These are phyloP conservation scores for Notiomystis cincta DNA, from an alignment of 2,113 vertebrate species.

Conservation along the genomic window DNA sequence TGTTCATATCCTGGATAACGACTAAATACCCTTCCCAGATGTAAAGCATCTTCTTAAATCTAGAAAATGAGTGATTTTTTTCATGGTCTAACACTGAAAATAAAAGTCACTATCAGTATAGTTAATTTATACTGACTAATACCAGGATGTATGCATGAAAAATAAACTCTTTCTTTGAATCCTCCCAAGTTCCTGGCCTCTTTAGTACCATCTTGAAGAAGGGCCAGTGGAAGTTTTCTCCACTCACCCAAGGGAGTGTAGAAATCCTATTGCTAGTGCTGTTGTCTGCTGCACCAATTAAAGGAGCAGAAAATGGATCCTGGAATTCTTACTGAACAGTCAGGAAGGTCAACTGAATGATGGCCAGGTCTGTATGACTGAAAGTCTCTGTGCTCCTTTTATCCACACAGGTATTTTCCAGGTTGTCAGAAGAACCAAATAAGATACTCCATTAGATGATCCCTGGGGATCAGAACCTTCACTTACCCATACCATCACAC, in stretches of 20 bases:
- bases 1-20: fast-evolving
- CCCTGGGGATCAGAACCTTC: background rate
- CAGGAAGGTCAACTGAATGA: background rate
- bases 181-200: background rate
- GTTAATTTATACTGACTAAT: constrained; percentile 6
- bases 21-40: background rate
- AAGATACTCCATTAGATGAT: background rate
- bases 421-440: background rate
- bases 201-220: background rate
- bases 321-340: background rate
- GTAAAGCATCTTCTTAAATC: background rate
- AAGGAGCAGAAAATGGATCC: background rate
- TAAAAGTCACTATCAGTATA: background rate
- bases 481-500: background rate
- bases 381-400: background rate
- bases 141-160: background rate
- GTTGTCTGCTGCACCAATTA: background rate
- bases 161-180: background rate
- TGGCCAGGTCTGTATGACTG: background rate
- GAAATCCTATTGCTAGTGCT: background rate
- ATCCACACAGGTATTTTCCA: background rate
- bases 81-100: background rate
- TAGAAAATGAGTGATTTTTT: background rate
- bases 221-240: background rate
- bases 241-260: background rate